Evolutionary conservation across 2,113 vertebrate species (phyloP).

Genomic region (Petrocephalus zakoni): DNA sequence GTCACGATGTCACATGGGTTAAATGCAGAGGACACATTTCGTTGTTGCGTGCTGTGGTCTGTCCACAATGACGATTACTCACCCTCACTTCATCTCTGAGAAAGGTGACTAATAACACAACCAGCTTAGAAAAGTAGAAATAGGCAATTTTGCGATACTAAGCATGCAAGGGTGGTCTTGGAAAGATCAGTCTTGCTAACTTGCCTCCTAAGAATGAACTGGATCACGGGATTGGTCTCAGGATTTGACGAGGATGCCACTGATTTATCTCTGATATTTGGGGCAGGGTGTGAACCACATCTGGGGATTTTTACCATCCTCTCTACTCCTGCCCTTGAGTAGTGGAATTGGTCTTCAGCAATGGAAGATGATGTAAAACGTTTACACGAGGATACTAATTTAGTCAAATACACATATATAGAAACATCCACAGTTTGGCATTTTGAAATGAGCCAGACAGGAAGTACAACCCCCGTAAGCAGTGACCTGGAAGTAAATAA

Average conservation of each 20-base stretch:
- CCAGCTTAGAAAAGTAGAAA: not conserved
- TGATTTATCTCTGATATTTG: not conserved
- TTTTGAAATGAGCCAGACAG: not conserved
- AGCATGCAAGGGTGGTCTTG: not conserved
- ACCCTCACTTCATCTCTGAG: no score
- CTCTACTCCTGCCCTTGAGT: not conserved
- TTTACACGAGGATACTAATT: not conserved
- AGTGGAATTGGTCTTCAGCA: not conserved
- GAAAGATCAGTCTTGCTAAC: not conserved
- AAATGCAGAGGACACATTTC: no score
- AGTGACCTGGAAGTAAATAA: not conserved
- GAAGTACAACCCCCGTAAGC: not conserved
- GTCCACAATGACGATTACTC: no score
- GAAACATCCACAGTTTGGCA: not conserved
- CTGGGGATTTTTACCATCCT: not conserved
- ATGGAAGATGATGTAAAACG: not conserved
- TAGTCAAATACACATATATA: not conserved
- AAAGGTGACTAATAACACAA: not conserved
- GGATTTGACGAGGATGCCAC: no score
- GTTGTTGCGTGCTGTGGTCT: no score
- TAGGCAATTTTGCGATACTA: not conserved
- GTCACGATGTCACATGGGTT: no score
- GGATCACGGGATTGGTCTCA: not conserved
- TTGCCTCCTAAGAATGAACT: not conserved
- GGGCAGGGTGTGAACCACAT: not conserved